Evolutionary conservation across 2,888 invertebrate species (phyloP), one percentile per base, ranked within the genome.

Genomic region (Fissipunctia ypsillon): DNA sequence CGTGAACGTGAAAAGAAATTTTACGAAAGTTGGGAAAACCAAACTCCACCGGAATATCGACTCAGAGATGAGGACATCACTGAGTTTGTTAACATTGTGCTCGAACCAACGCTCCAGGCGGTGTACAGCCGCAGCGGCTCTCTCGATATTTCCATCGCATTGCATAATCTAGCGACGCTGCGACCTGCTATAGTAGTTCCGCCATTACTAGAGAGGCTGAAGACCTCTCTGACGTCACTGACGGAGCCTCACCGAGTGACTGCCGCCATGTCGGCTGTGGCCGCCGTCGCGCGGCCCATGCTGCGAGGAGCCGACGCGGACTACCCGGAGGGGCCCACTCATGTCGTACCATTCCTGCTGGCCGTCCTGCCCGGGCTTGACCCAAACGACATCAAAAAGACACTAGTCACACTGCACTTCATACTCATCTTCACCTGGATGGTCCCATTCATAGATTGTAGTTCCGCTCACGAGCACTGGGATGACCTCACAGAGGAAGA

Each of bases 171-270:
- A 69, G 98, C 98, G 0, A 97, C 97, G 4, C 93, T 99, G 68
- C 95, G 99, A 76, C 99, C 99, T 0, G 97, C 98, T 77, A 93
- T 98, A 31, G 98, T 99, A 3, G 97, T 99, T 65, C 99, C 99
- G 0, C 97, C 98, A 61, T 96, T 99, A 22, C 91, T 99, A 72
- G 98, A 99, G 80, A 97, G 97, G 92, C 96, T 99, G 73, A 98
- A 98, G 90, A 97, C 97, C 1, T 97, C 98, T 0, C 94, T 99
- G 90, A 98, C 98, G 88, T 98, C 98, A 2, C 93, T 99, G 50
- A 99, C 98, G 0, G 99, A 99, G 92, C 99, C 99, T 0, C 98
- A 99, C 91, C 97, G 97, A 92, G 96, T 97, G 22, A 97, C 97
- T 0, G 97, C 98, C 2, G 97, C 97, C 0, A 97, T 98, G 97